Evolutionary conservation across 1,140 invertebrate species (phyloP).

Genomic region (Hestina assimilis): DNA sequence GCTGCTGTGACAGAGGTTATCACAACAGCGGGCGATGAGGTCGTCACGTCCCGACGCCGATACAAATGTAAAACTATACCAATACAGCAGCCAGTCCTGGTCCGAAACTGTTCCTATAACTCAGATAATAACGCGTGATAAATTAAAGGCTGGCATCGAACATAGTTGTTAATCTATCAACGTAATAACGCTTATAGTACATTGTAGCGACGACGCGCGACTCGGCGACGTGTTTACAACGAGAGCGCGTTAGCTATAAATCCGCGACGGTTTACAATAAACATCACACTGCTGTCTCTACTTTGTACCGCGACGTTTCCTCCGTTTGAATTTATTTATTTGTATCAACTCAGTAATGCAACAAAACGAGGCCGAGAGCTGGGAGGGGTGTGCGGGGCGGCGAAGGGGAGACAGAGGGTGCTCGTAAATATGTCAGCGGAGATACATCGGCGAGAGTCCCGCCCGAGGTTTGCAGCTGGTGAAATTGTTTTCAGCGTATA

Average conservation of each 20-base stretch:
- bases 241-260: slow-evolving; percentile 1
- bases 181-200: background rate
- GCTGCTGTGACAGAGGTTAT: no score
- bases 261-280: slow-evolving; percentile 4
- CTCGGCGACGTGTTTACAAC: background rate
- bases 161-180: slow-evolving; percentile 8
- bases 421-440: slow-evolving; percentile 53
- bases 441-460: slow-evolving; percentile 34
- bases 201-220: background rate
- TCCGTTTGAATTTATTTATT: slow-evolving; percentile 58
- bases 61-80: no score
- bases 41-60: no score
- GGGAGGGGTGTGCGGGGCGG: background rate
- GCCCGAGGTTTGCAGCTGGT: slow-evolving; percentile 18
- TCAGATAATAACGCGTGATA: background rate
- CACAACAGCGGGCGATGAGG: no score
- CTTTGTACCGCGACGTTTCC: slow-evolving; percentile 35
- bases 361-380: slow-evolving; percentile 24
- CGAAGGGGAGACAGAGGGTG: slow-evolving; percentile 7
- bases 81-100: no score
- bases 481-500: background rate
- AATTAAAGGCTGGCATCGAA: background rate
- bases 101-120: background rate
- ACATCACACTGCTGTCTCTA: background rate
- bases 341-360: slow-evolving; percentile 38